phyloP scores from a whole-genome alignment of 2,888 invertebrate genomes.

The Chalcosyrphus nemorum region DNA sequence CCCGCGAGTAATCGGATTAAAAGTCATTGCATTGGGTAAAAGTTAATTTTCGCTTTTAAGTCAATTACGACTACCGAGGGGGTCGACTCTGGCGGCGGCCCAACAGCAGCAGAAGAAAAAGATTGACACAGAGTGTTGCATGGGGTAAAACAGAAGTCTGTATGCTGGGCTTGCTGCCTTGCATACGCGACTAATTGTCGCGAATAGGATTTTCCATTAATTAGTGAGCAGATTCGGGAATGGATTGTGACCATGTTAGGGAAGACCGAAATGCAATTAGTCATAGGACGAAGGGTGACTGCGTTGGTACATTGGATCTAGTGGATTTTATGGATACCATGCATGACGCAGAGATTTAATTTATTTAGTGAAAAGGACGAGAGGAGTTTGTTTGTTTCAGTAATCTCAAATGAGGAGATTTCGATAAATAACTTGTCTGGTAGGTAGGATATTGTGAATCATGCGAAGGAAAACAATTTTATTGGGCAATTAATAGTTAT shows the following conservation, averaged over 20 bases:
- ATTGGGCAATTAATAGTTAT: neutral
- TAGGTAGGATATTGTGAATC: neutral
- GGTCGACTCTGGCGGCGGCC: neutral
- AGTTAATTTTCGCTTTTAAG: constrained; percentile 70
- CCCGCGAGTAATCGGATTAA: constrained; percentile 70
- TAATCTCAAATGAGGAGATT: constrained; percentile 1
- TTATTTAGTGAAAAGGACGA: neutral
- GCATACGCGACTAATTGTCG: constrained; percentile 47
- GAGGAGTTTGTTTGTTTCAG: constrained; percentile 2
- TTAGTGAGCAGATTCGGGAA: constrained; percentile 28
- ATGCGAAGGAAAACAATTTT: neutral
- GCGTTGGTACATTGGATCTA: neutral
- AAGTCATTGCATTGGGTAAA: constrained; percentile 68
- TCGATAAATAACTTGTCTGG: constrained; percentile 1
- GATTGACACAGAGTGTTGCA: constrained; percentile 29
- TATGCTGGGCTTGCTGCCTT: constrained; percentile 3
- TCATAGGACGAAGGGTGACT: constrained; percentile 9
- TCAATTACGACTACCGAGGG: constrained; percentile 49
- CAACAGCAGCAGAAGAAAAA: neutral
- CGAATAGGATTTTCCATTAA: constrained; percentile 50
- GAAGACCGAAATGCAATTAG: neutral
- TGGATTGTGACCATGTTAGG: neutral
- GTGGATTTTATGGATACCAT: neutral
- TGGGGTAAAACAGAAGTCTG: constrained; percentile 21
- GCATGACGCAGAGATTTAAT: constrained; percentile 20